Evolutionary conservation across 2,888 invertebrate genomes (phyloP).

Genomic region (Osedax frankpressi): DNA sequence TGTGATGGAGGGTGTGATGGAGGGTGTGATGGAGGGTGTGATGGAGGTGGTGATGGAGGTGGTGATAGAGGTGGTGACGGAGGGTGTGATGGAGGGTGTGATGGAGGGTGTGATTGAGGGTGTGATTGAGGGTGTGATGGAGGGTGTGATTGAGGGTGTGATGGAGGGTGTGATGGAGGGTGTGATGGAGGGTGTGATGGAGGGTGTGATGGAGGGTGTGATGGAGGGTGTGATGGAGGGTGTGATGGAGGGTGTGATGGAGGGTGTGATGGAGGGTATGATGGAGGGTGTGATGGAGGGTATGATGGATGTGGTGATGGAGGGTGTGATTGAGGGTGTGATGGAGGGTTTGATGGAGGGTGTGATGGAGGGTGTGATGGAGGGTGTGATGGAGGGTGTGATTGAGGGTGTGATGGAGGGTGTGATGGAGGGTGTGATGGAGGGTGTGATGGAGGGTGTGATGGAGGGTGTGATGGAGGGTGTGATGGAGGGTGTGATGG

Average conservation of each 20-base stretch:
- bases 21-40: background rate
- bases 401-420: background rate
- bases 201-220: constrained; percentile 11
- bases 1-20: background rate
- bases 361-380: background rate
- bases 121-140: too few species aligned
- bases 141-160: too few species aligned
- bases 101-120: too few species aligned
- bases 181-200: too few species aligned
- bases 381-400: background rate
- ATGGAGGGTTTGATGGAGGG: background rate
- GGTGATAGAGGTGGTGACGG: too few species aligned
- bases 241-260: constrained; percentile 8
- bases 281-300: background rate
- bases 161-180: too few species aligned
- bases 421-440: background rate
- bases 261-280: constrained; percentile 10
- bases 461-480: background rate
- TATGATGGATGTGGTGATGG: background rate
- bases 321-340: background rate
- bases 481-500: too few species aligned
- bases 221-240: constrained; percentile 11
- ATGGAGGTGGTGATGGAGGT: background rate
- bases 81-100: too few species aligned
- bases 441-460: background rate